Base-by-base conservation (phyloP, 2,888 invertebrate species). In the Trissolcus brochymenae region DNA sequence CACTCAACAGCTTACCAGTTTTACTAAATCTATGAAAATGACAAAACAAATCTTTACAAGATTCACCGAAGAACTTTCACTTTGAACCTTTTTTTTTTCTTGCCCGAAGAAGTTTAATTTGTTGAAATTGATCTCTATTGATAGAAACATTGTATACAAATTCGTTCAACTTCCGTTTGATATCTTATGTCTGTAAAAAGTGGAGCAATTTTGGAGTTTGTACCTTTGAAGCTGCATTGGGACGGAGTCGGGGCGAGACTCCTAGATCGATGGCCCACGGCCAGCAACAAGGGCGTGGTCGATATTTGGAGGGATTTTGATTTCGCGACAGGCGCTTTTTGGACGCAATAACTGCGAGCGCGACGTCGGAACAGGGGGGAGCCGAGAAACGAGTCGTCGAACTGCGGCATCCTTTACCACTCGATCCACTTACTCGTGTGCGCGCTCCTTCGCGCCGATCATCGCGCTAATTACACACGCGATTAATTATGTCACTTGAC, bases 351-450 rank as follows among this genome's bases (percentile, higher is more conserved):
- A 67, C 87, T 88, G 59, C 86, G 87, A 46, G 87, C 85, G 43
- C 88, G 87, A 53, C 88, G 87, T 71, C 87, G 85, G 78, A 88
- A 89, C 46, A 87, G 80, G 78, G 88, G 87, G 77, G 88, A 88
- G 76, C 88, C 86, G 59, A 88, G 84, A 68, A 88, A 88, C 46
- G 85, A 85, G 62, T 88, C 88, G 84, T 89, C 88, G 86, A 87
- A 88, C 62, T 88, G 88, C 71, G 88, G 88, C 88, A 89, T 88
- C 76, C 81, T 84, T 43, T 59, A 53, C 62, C 11, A 19, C 14
- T 25, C 50, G 51, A 51, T 51, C 61, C 35, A 62, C 55, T 67
- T 62, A 76, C 21, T 65, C 66, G 61, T 73, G 74, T 64, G n/a
- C 25, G 19, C 43, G 14, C 72, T 17, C 25, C 43, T 19, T 40